Conservation (phyloP, 2,888 invertebrate genomes). For the Amblyteles armatorius region DNA sequence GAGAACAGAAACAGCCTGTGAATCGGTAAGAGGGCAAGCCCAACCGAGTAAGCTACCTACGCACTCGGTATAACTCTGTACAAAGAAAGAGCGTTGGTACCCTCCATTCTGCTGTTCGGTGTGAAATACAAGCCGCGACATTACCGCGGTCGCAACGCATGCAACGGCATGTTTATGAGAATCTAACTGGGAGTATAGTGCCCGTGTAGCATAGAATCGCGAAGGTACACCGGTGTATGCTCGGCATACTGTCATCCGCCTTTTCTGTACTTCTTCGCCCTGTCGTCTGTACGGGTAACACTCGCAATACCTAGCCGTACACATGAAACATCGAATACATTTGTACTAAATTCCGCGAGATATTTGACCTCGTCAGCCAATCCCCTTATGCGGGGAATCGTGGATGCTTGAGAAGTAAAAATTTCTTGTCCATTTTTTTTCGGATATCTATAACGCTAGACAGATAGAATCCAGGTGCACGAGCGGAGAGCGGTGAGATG, state of each 20-base stretch:
- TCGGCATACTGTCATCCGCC: conserved; percentile 40
- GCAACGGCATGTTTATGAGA: conserved; percentile 74
- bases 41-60: conserved; percentile 60
- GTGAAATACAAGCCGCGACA: conserved; percentile 74
- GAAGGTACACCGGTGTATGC: conserved; percentile 22
- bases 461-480: conserved; percentile 55
- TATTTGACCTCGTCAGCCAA: background rate
- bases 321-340: background rate
- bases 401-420: background rate
- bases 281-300: background rate
- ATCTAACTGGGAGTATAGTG: conserved; percentile 60
- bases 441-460: background rate
- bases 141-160: conserved; percentile 67
- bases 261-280: conserved; percentile 5
- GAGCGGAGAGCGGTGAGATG: conserved; percentile 45
- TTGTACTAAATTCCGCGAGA: background rate
- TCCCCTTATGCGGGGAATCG: background rate
- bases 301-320: background rate
- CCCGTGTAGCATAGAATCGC: conserved; percentile 18
- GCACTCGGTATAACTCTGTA: conserved; percentile 55
- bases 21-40: conserved; percentile 29
- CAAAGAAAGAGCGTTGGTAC: conserved; percentile 63
- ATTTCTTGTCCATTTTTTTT: no score
- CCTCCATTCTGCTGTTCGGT: conserved; percentile 74
- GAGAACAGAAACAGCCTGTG: conserved; percentile 14